Evolutionary conservation across 2,113 vertebrate species (phyloP).

Genomic region (Cercopithecus mona): DNA sequence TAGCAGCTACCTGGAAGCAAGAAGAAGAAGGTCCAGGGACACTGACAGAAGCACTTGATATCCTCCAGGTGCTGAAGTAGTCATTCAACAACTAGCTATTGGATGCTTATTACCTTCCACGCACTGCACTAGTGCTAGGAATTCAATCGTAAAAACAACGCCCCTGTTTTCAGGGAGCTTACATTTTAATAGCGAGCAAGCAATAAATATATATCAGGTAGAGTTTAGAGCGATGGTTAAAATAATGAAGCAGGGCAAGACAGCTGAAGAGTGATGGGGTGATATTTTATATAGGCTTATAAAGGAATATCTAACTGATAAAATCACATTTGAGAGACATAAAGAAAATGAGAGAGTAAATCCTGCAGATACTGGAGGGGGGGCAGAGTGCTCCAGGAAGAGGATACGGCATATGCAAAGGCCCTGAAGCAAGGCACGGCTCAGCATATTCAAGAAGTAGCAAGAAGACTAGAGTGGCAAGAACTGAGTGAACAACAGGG

Average conservation of each 20-base stretch:
- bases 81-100: not conserved
- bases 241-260: not conserved
- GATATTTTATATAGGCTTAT: not conserved
- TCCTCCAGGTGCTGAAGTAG: not conserved
- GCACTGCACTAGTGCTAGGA: not conserved
- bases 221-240: not conserved
- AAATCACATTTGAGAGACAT: not conserved
- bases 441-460: not conserved
- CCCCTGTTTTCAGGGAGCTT: not conserved
- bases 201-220: not conserved
- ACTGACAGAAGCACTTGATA: not conserved
- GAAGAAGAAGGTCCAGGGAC: not conserved
- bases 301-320: not conserved
- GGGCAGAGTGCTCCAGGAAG: not conserved
- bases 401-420: not conserved
- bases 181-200: not conserved
- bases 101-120: not conserved
- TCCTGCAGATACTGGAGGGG: not conserved
- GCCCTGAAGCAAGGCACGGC: not conserved
- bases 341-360: not conserved
- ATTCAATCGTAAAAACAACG: not conserved
- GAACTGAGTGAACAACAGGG: not conserved
- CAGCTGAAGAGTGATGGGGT: not conserved
- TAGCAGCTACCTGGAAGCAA: not conserved
- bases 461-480: not conserved